Percentiles rank a stretch among this genome's conserved stretches.
Conservation (phyloP, 2,113 vertebrate genomes). For the Mystacornis crossleyi region DNA sequence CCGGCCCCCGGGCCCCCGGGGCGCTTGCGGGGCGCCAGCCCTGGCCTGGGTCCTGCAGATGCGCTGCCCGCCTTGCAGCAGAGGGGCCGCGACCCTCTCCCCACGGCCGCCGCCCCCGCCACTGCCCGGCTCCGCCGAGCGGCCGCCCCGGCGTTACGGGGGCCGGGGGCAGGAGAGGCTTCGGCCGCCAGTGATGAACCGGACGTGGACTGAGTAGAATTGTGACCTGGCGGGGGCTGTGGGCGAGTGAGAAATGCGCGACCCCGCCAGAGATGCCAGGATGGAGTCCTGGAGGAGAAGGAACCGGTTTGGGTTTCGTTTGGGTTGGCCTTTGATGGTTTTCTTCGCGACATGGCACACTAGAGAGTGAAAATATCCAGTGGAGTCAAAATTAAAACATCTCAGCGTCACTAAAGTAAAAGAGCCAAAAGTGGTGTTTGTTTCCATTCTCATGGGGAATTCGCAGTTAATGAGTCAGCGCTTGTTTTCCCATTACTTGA, state of each 20-base stretch:
- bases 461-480: neutral
- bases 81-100: neutral
- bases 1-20: rapidly evolving
- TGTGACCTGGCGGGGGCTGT: neutral
- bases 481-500: neutral
- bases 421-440: neutral
- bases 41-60: rapidly evolving
- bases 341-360: neutral
- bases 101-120: neutral
- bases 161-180: neutral
- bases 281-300: neutral
- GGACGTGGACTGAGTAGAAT: rapidly evolving
- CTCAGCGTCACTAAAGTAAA: neutral
- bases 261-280: neutral
- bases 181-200: neutral
- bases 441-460: neutral
- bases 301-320: neutral
- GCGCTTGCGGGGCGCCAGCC: rapidly evolving
- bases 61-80: neutral
- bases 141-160: too few species aligned
- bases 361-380: neutral
- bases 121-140: neutral
- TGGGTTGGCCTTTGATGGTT: neutral
- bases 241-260: neutral
- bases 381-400: neutral